A percentile compares a stretch with the other conserved stretches of the same genome.
Conservation (phyloP, 2,888 invertebrate species). For the Drosophila prolongata region DNA sequence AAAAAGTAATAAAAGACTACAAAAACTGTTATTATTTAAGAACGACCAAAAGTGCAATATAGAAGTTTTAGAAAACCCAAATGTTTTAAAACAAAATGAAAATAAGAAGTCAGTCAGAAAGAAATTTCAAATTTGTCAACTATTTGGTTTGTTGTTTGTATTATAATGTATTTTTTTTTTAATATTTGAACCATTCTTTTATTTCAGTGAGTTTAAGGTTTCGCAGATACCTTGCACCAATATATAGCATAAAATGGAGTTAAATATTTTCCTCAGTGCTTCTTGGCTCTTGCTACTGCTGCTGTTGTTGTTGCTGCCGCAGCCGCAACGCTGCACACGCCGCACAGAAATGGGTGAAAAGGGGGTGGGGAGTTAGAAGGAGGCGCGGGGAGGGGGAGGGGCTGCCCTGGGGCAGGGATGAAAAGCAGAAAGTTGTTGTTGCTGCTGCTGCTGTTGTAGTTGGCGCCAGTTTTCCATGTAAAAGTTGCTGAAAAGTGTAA, state of each 20-base stretch:
- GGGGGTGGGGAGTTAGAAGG: neutral
- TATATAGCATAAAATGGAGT: no score
- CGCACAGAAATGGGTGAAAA: slow-evolving; percentile 26
- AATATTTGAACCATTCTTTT: no score
- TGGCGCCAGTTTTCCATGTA: slow-evolving; percentile 72
- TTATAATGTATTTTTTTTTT: no score
- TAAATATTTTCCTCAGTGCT: neutral
- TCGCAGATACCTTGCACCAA: no score
- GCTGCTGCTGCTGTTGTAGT: slow-evolving; percentile 59
- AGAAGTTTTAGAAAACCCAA: no score
- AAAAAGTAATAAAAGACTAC: neutral
- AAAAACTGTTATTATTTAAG: no score
- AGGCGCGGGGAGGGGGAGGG: neutral
- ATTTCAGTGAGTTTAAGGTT: no score
- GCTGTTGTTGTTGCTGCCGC: slow-evolving; percentile 57
- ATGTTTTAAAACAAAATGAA: no score
- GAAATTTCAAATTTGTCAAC: no score
- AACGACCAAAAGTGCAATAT: no score
- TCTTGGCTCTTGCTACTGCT: slow-evolving; percentile 15
- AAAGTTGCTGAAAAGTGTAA: slow-evolving; percentile 77
- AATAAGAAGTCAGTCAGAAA: no score
- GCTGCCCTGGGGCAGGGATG: slow-evolving; percentile 52
- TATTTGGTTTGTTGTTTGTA: no score
- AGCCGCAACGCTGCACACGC: slow-evolving; percentile 76
- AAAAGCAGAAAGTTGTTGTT: slow-evolving; percentile 56